Base-by-base conservation (phyloP, 2,113 vertebrate species). In the Neogobius melanostomus region DNA sequence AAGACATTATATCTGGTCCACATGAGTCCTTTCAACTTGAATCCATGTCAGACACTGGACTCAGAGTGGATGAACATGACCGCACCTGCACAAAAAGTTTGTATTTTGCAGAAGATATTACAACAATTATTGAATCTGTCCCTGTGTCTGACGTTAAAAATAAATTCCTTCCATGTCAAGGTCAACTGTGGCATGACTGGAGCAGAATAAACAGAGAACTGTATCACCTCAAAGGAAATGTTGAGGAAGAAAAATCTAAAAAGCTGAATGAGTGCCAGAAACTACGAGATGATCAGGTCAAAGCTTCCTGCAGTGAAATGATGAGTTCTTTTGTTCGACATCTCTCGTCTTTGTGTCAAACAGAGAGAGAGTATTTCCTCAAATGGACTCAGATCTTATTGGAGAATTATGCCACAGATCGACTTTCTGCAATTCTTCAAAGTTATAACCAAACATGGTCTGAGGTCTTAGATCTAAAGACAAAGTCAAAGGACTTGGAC, bases 171-270 rank as follows among this genome's bases (percentile, higher is more conserved):
- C 71, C 80, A 5, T 84, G 91, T 11, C 91, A 92, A 0, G 86
- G 89, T 28, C 10, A 82, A 49, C 62, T 91, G 53, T 93, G 91
- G 91, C 51, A 85, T 63, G 0, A 1, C 0, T 93, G 91, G 92
- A 90, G 90, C 43, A 67, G 36, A 62, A 90, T 85, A 54, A 90
- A 92, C 45, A 93, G 87, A 76, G 89, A 92, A 36, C 69, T 21
- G 47, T 60, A 88, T 69, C 66, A 84, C 6, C 64, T 94, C 5
- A 84, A 87, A 86, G 87, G 91, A 44, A 0, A 89, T n/a, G n/a
- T n/a, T n/a, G n/a, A 36, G 67, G 81, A 84, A 48, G 6, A 85
- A 6, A n/a, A n/a, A n/a, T n/a, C n/a, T n/a, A n/a, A n/a, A n/a
- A n/a, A n/a, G n/a, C n/a, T n/a, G 66, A 51, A 89, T 1, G 66